These are phyloP conservation scores for Chymomyza costata DNA, from an alignment of 1,140 invertebrate species.

Conservation along the genomic window DNA sequence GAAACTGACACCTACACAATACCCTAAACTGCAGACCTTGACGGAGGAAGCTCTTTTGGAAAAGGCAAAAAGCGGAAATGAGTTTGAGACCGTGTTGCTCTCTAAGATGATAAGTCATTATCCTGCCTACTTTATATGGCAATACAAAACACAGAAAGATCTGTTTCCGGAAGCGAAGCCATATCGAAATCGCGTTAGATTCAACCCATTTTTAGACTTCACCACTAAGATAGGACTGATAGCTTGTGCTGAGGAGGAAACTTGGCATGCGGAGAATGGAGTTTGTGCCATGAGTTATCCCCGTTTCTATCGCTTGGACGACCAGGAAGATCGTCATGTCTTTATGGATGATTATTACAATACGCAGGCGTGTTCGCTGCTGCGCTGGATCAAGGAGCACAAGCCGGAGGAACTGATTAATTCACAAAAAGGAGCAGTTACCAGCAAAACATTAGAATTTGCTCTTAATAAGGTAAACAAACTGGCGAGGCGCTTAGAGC, in stretches of 20 bases:
- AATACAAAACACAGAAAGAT: conserved; percentile 38
- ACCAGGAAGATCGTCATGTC: conserved; percentile 66
- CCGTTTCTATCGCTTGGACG: conserved; percentile 76
- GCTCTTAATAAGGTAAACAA: conserved; percentile 61
- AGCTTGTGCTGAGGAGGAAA: conserved; percentile 76
- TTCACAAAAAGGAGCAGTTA: conserved; percentile 20
- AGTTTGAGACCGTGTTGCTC: conserved; percentile 58
- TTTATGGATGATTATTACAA: conserved; percentile 80
- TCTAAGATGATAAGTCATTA: conserved; percentile 77
- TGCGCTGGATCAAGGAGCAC: conserved; percentile 82
- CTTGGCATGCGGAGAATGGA: conserved; percentile 77
- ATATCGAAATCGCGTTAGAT: conserved; percentile 76
- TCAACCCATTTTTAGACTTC: conserved; percentile 76
- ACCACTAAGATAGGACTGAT: conserved; percentile 79
- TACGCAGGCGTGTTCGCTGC: conserved; percentile 86
- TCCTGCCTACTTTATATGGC: conserved; percentile 78
- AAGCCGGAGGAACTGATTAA: conserved; percentile 5
- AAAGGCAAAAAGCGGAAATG: conserved; percentile 27
- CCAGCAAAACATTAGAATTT: conserved; percentile 76
- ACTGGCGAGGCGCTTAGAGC: conserved; percentile 13
- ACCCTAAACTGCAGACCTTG: conserved; percentile 57
- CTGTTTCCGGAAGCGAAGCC: conserved; percentile 59
- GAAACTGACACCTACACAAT: conserved; percentile 69
- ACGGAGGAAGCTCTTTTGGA: conserved; percentile 25
- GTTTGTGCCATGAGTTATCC: conserved; percentile 77